Conservation (phyloP, 2,888 invertebrate genomes). For the Panzeria rudis region DNA sequence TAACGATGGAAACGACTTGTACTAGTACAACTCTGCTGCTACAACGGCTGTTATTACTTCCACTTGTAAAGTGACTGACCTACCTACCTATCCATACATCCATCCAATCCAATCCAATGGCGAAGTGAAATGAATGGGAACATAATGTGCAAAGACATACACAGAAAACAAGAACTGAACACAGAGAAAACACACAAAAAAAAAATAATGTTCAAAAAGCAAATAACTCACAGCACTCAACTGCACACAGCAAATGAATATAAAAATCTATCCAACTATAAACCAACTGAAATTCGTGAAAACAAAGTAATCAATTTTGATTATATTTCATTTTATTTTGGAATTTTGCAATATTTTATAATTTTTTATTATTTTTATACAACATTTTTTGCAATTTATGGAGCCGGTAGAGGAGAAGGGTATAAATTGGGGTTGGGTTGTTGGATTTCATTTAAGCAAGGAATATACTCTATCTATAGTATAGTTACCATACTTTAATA, state of each 20-base stretch:
- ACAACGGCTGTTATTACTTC: conserved; percentile 61
- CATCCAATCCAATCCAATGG: conserved; percentile 51
- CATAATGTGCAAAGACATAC: conserved; percentile 60
- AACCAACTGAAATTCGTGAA: conserved; percentile 62
- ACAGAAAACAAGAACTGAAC: conserved; percentile 49
- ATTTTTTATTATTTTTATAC: conserved; percentile 23
- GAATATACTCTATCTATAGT: conserved; percentile 29
- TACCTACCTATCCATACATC: conserved; percentile 70
- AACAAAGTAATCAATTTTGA: conserved; percentile 65
- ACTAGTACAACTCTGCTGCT: conserved; percentile 41
- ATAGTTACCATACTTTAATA: conserved; percentile 32
- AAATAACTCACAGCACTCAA: conserved; percentile 51
- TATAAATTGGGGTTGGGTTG: conserved; percentile 24
- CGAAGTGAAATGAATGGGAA: conserved; percentile 62
- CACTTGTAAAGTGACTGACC: conserved; percentile 72
- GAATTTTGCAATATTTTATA: conserved; percentile 55
- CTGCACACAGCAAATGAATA: conserved; percentile 48
- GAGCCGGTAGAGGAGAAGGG: not conserved
- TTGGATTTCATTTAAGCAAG: conserved; percentile 36
- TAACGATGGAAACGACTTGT: conserved; percentile 47
- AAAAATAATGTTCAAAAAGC: conserved; percentile 12
- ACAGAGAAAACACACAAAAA: conserved; percentile 25
- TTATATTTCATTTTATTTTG: conserved; percentile 59
- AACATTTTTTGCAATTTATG: conserved; percentile 30
- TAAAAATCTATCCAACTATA: conserved; percentile 70